phyloP scores from a whole-genome alignment of 2,888 invertebrate genomes.

The Philonicus albiceps region DNA sequence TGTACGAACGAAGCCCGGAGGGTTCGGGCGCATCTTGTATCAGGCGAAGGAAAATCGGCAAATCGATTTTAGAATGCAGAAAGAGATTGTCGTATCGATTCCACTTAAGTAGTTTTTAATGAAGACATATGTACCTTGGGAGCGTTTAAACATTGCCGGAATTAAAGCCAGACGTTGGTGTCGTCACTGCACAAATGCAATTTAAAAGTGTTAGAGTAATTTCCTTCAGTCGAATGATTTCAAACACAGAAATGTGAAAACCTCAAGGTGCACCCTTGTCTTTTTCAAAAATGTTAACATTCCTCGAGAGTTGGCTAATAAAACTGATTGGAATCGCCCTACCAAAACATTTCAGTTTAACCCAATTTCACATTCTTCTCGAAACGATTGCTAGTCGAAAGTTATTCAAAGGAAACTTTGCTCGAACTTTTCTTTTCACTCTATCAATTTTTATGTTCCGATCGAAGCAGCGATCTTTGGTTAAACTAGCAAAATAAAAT shows the following conservation, averaged over 20 bases:
- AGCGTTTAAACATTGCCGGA: not conserved
- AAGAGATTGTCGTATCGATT: slow-evolving; percentile 15
- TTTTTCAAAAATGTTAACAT: not conserved
- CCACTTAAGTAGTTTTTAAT: slow-evolving; percentile 24
- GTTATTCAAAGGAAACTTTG: slow-evolving; percentile 27
- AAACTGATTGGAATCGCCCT: slow-evolving; percentile 33
- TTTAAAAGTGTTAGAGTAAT: not conserved
- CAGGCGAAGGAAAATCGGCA: not conserved
- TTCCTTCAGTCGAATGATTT: not conserved
- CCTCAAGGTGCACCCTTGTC: not conserved
- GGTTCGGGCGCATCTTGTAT: not conserved
- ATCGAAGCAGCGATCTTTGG: not conserved
- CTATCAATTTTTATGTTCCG: slow-evolving; percentile 24
- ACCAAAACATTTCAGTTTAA: slow-evolving; percentile 27
- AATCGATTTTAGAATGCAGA: slow-evolving; percentile 14
- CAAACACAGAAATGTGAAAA: not conserved
- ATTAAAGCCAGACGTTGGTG: not conserved
- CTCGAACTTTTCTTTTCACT: not conserved
- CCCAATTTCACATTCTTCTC: slow-evolving; percentile 28
- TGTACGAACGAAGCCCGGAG: not conserved
- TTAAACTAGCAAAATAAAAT: not conserved
- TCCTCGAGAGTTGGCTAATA: slow-evolving; percentile 5
- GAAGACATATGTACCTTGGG: slow-evolving; percentile 24
- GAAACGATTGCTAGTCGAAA: not conserved
- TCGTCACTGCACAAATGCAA: not conserved